A percentile compares a stretch with the other conserved stretches of the same genome.
Evolutionary conservation across 2,113 vertebrate species (phyloP).

Genomic region (Megaptera novaeangliae): DNA sequence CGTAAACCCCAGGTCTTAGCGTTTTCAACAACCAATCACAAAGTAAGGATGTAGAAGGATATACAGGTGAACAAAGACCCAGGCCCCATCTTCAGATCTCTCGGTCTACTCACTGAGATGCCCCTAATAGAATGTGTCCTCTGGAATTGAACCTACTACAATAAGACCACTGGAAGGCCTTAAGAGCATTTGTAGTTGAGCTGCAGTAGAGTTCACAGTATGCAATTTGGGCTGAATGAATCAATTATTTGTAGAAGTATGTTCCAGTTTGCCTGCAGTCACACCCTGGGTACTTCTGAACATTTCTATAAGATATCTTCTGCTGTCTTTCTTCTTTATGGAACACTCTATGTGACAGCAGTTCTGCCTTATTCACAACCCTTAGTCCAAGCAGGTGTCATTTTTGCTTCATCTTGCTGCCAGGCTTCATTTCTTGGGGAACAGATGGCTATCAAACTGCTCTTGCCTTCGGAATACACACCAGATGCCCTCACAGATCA

Average conservation of each 20-base stretch:
- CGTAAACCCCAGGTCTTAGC: background rate
- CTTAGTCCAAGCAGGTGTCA: background rate
- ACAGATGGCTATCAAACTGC: slow-evolving; percentile 50
- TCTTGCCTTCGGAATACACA: background rate
- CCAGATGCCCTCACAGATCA: slow-evolving; percentile 15
- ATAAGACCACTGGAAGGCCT: background rate
- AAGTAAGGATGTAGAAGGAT: background rate
- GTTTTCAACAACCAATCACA: background rate
- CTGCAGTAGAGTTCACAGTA: background rate
- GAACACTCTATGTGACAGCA: background rate
- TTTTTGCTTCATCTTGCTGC: slow-evolving; percentile 13
- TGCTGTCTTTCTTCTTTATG: background rate
- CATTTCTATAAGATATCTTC: background rate
- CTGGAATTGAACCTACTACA: background rate
- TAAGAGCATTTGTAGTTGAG: background rate
- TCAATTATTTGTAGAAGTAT: background rate
- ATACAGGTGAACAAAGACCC: background rate
- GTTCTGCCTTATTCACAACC: background rate
- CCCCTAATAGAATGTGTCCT: background rate
- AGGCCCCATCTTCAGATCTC: background rate
- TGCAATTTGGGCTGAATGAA: background rate
- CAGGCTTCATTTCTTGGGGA: slow-evolving; percentile 35
- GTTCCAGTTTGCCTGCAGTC: background rate
- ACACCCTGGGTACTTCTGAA: background rate
- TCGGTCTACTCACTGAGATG: background rate